Percentiles rank a stretch among this genome's conserved stretches.
Evolutionary conservation across 1,140 invertebrate genomes (phyloP).

Genomic region (Drosophila obscura): DNA sequence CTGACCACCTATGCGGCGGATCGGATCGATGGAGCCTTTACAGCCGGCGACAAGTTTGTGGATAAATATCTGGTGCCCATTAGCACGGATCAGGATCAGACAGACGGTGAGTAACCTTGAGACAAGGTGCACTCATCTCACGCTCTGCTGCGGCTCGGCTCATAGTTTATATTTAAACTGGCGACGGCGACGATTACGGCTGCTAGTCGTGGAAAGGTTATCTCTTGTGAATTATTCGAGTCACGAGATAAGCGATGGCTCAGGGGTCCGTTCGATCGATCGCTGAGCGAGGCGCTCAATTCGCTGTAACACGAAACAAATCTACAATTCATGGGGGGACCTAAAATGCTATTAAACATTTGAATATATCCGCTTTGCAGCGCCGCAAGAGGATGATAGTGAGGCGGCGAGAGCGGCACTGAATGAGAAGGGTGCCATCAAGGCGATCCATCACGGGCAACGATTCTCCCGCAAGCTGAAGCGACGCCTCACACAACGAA

Average conservation of each 20-base stretch:
- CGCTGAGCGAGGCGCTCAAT: not conserved
- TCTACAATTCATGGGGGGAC: slow-evolving; percentile 16
- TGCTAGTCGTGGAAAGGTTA: slow-evolving; percentile 44
- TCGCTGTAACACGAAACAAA: slow-evolving; percentile 17
- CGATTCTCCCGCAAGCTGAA: slow-evolving; percentile 89
- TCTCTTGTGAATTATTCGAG: slow-evolving; percentile 35
- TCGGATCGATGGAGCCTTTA: slow-evolving; percentile 88
- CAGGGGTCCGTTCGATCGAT: slow-evolving; percentile 9
- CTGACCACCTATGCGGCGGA: slow-evolving; percentile 89
- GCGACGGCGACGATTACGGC: not conserved
- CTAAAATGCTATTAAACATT: not conserved
- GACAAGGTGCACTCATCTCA: slow-evolving; percentile 36
- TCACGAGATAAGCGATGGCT: slow-evolving; percentile 16
- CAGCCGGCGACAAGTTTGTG: slow-evolving; percentile 91
- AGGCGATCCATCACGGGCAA: slow-evolving; percentile 90
- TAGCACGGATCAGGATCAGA: slow-evolving; percentile 86
- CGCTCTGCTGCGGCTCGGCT: no score
- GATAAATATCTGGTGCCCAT: slow-evolving; percentile 90
- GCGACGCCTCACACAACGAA: slow-evolving; percentile 89
- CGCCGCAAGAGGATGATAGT: slow-evolving; percentile 69
- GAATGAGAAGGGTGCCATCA: slow-evolving; percentile 83
- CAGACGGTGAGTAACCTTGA: slow-evolving; percentile 84
- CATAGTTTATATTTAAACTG: slow-evolving; percentile 49
- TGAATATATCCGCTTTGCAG: slow-evolving; percentile 43
- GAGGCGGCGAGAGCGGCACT: slow-evolving; percentile 26